phyloP scores from a whole-genome alignment of 2,888 invertebrate genomes.

The Arrhopalites spinosus region DNA sequence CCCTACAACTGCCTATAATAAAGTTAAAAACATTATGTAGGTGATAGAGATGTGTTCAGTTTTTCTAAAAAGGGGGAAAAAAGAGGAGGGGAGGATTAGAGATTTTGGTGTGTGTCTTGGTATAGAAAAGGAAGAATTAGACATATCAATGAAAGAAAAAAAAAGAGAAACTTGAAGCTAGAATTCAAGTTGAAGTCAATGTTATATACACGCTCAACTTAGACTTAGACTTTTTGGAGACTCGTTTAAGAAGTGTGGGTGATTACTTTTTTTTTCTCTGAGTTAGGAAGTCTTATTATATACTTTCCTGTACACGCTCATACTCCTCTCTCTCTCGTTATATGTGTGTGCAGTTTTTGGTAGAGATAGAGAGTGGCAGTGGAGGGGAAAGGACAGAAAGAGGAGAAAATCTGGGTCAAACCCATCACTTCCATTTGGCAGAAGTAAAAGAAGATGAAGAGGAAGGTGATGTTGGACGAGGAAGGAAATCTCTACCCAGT shows the following conservation, averaged over 20 bases:
- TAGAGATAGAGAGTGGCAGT: neutral
- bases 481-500: conserved; percentile 22
- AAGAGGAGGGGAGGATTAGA: too few relatives aligned
- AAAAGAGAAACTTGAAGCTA: too few relatives aligned
- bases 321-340: neutral
- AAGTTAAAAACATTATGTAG: too few relatives aligned
- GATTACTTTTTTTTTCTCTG: conserved; percentile 12
- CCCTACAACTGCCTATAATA: too few relatives aligned
- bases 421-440: conserved; percentile 37
- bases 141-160: too few relatives aligned
- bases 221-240: neutral
- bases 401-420: conserved; percentile 40
- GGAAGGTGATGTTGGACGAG: conserved; percentile 39
- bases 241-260: conserved; percentile 12
- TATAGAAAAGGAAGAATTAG: too few relatives aligned
- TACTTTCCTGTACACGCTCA: neutral
- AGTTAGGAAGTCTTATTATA: conserved; percentile 16
- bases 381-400: neutral
- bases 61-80: too few relatives aligned
- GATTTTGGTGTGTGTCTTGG: too few relatives aligned
- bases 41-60: too few relatives aligned
- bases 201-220: neutral
- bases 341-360: neutral
- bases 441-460: conserved; percentile 4
- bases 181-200: too few relatives aligned